Percentiles rank a stretch among this genome's conserved stretches.
phyloP scores from a whole-genome alignment of 2,113 vertebrate genomes.

The Rhagologus leucostigma region DNA sequence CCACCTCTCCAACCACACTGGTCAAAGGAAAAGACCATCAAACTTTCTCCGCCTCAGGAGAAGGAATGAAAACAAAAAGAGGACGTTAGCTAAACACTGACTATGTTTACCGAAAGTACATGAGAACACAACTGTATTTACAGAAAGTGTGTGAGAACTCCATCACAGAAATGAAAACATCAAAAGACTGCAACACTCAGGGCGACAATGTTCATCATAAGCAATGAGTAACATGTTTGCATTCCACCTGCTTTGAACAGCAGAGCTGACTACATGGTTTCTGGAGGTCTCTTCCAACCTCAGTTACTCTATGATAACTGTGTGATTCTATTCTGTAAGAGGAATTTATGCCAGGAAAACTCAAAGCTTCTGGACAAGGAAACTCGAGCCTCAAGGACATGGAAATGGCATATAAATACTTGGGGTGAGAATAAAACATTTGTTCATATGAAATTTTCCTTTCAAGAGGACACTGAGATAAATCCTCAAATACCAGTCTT shows the following conservation, averaged over 20 bases:
- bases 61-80: too few relatives aligned
- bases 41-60: too few relatives aligned
- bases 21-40: too few relatives aligned
- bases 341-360: not conserved
- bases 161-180: too few relatives aligned
- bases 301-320: not conserved
- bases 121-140: too few relatives aligned
- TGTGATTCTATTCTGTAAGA: not conserved
- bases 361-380: not conserved
- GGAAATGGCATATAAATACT: not conserved
- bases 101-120: too few relatives aligned
- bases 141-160: too few relatives aligned
- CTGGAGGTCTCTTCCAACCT: not conserved
- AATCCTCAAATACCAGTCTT: not conserved
- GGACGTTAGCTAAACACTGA: too few relatives aligned
- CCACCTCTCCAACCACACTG: too few relatives aligned
- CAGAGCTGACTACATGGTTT: not conserved
- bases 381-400: not conserved
- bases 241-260: not conserved
- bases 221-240: fast-evolving
- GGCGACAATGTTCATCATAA: not conserved
- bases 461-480: not conserved
- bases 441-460: not conserved
- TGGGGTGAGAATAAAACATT: not conserved
- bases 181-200: too few relatives aligned